Evolutionary conservation across 2,888 invertebrate species (phyloP).

Genomic region (Cryptus armator): DNA sequence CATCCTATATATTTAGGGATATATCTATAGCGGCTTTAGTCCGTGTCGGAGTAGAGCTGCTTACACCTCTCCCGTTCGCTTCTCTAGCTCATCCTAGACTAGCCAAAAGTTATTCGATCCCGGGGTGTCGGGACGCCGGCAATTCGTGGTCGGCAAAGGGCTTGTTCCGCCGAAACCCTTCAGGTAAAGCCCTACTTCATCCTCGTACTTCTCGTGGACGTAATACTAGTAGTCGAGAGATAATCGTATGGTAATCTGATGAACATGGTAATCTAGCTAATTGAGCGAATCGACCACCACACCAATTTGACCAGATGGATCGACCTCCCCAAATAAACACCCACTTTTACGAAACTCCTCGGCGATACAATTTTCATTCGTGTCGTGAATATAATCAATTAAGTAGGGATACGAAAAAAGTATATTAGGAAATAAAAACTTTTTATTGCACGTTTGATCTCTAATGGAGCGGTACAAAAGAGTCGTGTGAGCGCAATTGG

Average conservation of each 20-base stretch:
- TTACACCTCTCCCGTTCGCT: constrained; percentile 52
- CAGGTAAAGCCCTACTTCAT: constrained; percentile 22
- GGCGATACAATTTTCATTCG: neutral
- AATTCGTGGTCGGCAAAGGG: constrained; percentile 26
- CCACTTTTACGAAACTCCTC: neutral
- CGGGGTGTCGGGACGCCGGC: constrained; percentile 13
- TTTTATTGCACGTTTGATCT: too few species aligned
- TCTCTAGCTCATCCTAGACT: constrained; percentile 33
- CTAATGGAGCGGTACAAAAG: too few species aligned
- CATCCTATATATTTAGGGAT: neutral
- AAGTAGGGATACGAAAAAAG: too few species aligned
- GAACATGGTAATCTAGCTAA: constrained; percentile 76
- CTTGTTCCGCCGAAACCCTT: constrained; percentile 19
- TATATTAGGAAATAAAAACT: too few species aligned
- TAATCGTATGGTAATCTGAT: constrained; percentile 78
- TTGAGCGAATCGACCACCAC: constrained; percentile 65
- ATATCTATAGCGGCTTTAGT: constrained; percentile 20
- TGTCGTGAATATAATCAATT: too few species aligned
- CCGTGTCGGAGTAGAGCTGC: constrained; percentile 36
- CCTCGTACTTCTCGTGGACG: constrained; percentile 1
- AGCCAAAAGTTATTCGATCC: constrained; percentile 47
- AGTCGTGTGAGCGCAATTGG: too few species aligned
- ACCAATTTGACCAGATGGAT: constrained; percentile 38
- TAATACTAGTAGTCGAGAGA: constrained; percentile 51
- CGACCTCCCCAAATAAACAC: neutral